Evolutionary conservation across 2,797 vertebrate genomes (phyloP).

Genomic region (Aplochiton taeniatus): DNA sequence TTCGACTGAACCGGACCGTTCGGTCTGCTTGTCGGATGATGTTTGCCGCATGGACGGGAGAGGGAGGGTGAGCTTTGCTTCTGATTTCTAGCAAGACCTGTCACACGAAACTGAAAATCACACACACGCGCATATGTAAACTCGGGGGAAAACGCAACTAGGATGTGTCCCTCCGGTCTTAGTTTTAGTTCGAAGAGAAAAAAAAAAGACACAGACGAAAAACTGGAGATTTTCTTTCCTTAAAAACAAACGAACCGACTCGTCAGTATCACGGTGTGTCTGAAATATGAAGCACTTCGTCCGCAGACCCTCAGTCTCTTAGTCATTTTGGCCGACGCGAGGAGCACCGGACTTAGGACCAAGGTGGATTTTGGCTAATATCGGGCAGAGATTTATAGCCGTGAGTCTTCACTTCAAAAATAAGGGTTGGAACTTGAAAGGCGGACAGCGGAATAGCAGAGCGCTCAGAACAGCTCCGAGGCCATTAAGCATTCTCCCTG

Average conservation of each 20-base stretch:
- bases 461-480: not conserved
- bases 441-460: slow-evolving; percentile 2
- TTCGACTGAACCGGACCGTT: slow-evolving; percentile 74
- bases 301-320: too few relatives aligned
- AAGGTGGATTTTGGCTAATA: too few relatives aligned
- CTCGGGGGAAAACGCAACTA: slow-evolving; percentile 34
- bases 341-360: too few relatives aligned
- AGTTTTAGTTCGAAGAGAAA: too few relatives aligned
- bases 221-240: slow-evolving; percentile 59
- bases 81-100: slow-evolving; percentile 54
- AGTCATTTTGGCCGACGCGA: too few relatives aligned
- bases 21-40: slow-evolving; percentile 59
- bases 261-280: slow-evolving; percentile 33
- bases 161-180: slow-evolving; percentile 56
- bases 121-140: slow-evolving; percentile 31
- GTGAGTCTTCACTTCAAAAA: slow-evolving; percentile 1
- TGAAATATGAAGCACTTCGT: too few relatives aligned
- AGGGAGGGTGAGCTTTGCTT: slow-evolving; percentile 56
- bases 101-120: slow-evolving; percentile 15
- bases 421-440: not conserved
- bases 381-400: slow-evolving; percentile 1
- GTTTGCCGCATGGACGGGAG: slow-evolving; percentile 47
- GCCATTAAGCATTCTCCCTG: slow-evolving; percentile 5
- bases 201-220: too few relatives aligned
- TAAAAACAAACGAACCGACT: slow-evolving; percentile 50